A percentile compares a stretch with the other conserved stretches of the same genome.
phyloP scores from a whole-genome alignment of 37 sponge, comb jelly and placozoan species.

The Dysidea cf. avara region DNA sequence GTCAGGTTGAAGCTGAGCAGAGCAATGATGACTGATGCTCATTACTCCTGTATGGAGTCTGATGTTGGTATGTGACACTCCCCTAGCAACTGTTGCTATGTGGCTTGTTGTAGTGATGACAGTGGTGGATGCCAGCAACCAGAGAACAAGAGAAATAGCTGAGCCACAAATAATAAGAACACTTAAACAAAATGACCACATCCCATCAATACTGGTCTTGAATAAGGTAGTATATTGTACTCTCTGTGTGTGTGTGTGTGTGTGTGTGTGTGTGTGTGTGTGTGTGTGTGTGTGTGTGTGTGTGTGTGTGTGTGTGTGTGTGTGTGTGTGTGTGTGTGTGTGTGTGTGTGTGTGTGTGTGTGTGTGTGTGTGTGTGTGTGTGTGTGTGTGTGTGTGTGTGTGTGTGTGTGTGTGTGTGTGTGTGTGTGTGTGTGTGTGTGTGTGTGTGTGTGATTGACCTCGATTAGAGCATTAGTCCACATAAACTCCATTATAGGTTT shows the following conservation, averaged over 20 bases:
- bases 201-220: constrained; percentile 74
- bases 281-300: constrained; percentile 12
- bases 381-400: too few species aligned
- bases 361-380: too few species aligned
- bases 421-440: too few species aligned
- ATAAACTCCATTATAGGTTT: too few species aligned
- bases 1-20: constrained; percentile 61
- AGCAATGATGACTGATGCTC: constrained; percentile 54
- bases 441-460: too few species aligned
- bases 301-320: constrained; percentile 15
- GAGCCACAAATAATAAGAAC: constrained; percentile 21
- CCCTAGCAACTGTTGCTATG: background rate
- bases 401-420: too few species aligned
- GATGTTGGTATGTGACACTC: constrained; percentile 74
- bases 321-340: constrained; percentile 5
- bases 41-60: constrained; percentile 58
- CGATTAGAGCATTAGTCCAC: too few species aligned
- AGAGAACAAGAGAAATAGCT: constrained; percentile 33
- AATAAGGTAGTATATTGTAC: constrained; percentile 66
- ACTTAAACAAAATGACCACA: constrained; percentile 8
- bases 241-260: too few species aligned
- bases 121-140: constrained; percentile 77
- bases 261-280: constrained; percentile 7
- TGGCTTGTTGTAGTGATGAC: constrained; percentile 55
- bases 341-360: too few species aligned